Conservation (phyloP, 2,888 invertebrate species). For the Calliopum simillimum region DNA sequence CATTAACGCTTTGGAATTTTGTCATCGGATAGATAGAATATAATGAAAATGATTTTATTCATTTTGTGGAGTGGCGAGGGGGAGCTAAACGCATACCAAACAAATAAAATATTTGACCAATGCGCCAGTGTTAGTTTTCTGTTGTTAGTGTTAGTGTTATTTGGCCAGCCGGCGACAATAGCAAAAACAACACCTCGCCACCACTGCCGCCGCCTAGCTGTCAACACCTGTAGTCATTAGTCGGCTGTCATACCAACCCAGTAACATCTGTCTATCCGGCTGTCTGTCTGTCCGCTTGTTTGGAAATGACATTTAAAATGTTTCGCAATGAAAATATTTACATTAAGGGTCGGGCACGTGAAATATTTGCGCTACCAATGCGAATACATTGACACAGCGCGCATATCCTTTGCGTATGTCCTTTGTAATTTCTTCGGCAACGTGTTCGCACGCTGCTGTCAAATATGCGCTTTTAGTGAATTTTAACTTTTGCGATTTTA, state of each 20-base stretch:
- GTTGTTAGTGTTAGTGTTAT: too few relatives aligned
- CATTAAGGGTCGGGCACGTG: slow-evolving; percentile 7
- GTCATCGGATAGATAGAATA: slow-evolving; percentile 24
- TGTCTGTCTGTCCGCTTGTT: background rate
- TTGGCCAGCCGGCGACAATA: background rate
- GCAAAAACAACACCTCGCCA: background rate
- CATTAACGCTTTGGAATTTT: slow-evolving; percentile 30
- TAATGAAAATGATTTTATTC: slow-evolving; percentile 29
- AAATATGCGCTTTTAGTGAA: slow-evolving; percentile 24
- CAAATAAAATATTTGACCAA: too few relatives aligned
- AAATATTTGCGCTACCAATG: slow-evolving; percentile 23
- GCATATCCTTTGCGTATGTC: too few relatives aligned
- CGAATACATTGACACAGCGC: background rate
- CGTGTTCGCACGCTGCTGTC: slow-evolving; percentile 11
- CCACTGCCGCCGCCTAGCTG: slow-evolving; percentile 1
- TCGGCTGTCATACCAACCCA: slow-evolving; percentile 19
- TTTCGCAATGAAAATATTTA: slow-evolving; percentile 19
- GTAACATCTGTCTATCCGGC: slow-evolving; percentile 16
- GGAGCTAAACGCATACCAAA: too few relatives aligned
- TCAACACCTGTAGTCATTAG: slow-evolving; percentile 36
- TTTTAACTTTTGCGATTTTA: slow-evolving; percentile 26
- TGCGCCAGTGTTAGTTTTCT: too few relatives aligned
- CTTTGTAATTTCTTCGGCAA: too few relatives aligned
- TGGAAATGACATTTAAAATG: slow-evolving; percentile 26
- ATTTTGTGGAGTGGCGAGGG: background rate